Conservation (phyloP, 2,888 invertebrate species). For the Drosophila pseudotakahashii region DNA sequence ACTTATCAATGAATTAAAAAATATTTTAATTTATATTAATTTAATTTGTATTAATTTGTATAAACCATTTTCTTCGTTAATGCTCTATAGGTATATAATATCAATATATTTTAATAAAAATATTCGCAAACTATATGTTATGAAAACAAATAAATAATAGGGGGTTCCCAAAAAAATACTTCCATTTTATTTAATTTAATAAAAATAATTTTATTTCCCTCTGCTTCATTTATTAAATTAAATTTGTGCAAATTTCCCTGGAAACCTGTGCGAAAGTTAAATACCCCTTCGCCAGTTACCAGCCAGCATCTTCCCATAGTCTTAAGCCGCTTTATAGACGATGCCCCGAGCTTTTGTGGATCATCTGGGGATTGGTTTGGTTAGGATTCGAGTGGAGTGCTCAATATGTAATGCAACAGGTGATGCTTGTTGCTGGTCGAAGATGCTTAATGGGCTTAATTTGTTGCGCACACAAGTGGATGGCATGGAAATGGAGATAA, state of each 20-base stretch:
- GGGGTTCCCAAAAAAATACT: not conserved
- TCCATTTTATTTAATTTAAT: not conserved
- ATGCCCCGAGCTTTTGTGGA: conserved; percentile 19
- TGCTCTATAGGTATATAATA: too few relatives aligned
- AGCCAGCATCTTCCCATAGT: not conserved
- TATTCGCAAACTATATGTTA: too few relatives aligned
- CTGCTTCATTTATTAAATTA: too few relatives aligned
- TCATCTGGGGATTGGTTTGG: conserved; percentile 19
- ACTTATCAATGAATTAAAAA: too few relatives aligned
- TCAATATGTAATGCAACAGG: conserved; percentile 54
- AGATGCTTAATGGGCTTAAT: conserved; percentile 53
- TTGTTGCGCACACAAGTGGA: conserved; percentile 32
- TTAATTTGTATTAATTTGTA: too few relatives aligned
- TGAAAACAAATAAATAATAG: too few relatives aligned
- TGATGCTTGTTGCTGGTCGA: conserved; percentile 29
- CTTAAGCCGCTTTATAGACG: conserved; percentile 1
- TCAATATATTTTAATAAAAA: too few relatives aligned
- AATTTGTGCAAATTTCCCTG: not conserved
- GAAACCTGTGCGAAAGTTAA: conserved; percentile 27
- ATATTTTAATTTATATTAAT: too few relatives aligned
- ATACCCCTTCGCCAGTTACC: too few relatives aligned
- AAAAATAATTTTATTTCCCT: not conserved
- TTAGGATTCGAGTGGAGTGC: conserved; percentile 11
- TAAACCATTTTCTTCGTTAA: too few relatives aligned
- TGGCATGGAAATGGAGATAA: not conserved